A percentile compares a stretch with the other conserved stretches of the same genome.
Conservation (phyloP, 1,140 invertebrate species). For the Copidosoma floridanum region DNA sequence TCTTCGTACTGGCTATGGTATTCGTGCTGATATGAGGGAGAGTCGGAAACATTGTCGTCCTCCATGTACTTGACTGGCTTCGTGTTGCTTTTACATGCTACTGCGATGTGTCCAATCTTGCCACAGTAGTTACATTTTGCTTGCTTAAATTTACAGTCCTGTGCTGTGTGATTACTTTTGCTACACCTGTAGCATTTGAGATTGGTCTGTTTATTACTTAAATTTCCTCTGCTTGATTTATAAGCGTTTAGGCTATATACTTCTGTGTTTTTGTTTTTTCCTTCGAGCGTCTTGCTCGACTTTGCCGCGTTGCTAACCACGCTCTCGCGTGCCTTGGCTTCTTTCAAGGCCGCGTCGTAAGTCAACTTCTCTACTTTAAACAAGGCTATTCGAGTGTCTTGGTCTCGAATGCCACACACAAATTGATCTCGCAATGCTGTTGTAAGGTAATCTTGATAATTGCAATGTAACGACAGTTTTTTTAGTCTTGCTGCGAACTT, state of each 20-base stretch:
- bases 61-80: no score
- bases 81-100: no score
- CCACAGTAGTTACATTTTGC: background rate
- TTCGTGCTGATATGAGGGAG: no score
- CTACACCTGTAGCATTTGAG: background rate
- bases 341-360: background rate
- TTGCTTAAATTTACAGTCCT: background rate
- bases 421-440: background rate
- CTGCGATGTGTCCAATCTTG: background rate
- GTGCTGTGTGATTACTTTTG: background rate
- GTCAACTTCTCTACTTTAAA: background rate
- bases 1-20: no score
- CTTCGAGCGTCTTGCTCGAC: background rate
- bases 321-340: background rate
- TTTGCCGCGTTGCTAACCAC: background rate
- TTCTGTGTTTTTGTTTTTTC: background rate
- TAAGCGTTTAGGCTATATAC: no score
- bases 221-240: no score
- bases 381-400: background rate
- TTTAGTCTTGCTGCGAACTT: conserved; percentile 10
- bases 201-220: background rate
- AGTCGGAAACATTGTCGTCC: no score
- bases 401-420: conserved; percentile 8
- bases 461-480: background rate
- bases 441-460: background rate